Conservation (phyloP, 2,888 invertebrate genomes). For the Rhyacophila evoluta region DNA sequence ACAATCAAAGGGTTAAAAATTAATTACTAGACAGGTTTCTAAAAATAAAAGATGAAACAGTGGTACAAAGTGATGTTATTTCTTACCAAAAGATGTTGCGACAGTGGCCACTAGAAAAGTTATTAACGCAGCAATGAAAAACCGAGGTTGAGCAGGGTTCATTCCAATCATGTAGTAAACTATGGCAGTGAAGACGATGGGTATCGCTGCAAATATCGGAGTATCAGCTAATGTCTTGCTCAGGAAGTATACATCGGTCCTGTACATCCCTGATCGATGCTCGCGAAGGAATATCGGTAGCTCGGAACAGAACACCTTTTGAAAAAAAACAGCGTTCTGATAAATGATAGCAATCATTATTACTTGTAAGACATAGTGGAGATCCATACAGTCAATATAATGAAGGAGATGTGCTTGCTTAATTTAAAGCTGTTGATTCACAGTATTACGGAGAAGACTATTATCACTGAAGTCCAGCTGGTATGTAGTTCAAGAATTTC, state of each 20-base stretch:
- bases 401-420: too few species aligned
- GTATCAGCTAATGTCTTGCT: constrained; percentile 91
- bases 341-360: too few species aligned
- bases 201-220: constrained; percentile 87
- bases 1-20: too few species aligned
- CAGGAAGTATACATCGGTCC: constrained; percentile 91
- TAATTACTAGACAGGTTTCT: too few species aligned
- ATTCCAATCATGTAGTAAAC: constrained; percentile 92
- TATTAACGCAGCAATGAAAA: constrained; percentile 80
- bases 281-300: constrained; percentile 91
- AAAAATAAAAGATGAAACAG: too few species aligned
- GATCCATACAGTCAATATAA: too few species aligned
- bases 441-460: too few species aligned
- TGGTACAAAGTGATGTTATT: too few species aligned
- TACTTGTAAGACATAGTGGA: too few species aligned
- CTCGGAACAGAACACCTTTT: constrained; percentile 89
- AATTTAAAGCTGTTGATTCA: too few species aligned
- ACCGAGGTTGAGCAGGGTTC: constrained; percentile 75
- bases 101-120: constrained; percentile 89
- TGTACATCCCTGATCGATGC: constrained; percentile 90
- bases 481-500: too few species aligned
- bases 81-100: constrained; percentile 87
- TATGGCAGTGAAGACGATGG: constrained; percentile 83
- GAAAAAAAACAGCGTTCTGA: not conserved
- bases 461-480: too few species aligned